phyloP scores from a whole-genome alignment of 2,113 vertebrate genomes.

The Chionomys nivalis region DNA sequence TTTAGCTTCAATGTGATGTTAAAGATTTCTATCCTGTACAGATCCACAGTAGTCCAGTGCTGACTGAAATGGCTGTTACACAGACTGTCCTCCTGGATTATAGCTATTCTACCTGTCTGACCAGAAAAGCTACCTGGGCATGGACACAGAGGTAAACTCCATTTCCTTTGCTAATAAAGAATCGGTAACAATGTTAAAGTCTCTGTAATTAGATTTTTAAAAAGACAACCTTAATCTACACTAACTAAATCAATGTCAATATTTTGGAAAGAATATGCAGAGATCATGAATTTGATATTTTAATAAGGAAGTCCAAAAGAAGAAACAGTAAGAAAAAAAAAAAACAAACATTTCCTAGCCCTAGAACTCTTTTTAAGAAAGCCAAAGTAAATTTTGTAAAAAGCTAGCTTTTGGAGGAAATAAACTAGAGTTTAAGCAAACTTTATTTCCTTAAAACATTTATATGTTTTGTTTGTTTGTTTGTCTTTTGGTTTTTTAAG shows the following conservation, averaged over 20 bases:
- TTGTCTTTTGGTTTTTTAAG: not conserved
- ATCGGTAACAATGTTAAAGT: not conserved
- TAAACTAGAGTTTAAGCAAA: slow-evolving; percentile 35
- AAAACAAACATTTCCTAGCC: slow-evolving; percentile 41
- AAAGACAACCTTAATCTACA: not conserved
- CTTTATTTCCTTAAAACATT: slow-evolving; percentile 50
- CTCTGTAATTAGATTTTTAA: not conserved
- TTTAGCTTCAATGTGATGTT: not conserved
- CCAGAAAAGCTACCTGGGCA: not conserved
- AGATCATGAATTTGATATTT: slow-evolving; percentile 6
- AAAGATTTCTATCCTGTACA: not conserved
- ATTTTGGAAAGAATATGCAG: slow-evolving; percentile 22
- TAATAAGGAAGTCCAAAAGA: slow-evolving; percentile 53
- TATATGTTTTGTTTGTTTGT: not conserved
- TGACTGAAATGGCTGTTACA: not conserved
- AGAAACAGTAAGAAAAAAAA: not conserved
- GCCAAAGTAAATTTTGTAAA: slow-evolving; percentile 30
- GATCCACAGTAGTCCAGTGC: not conserved
- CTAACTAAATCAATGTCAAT: slow-evolving; percentile 16
- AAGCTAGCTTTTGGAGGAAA: slow-evolving; percentile 39
- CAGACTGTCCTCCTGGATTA: not conserved
- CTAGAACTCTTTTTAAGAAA: slow-evolving; percentile 48
- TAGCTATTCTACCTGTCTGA: not conserved
- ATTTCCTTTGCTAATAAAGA: not conserved
- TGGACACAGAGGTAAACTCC: not conserved